Base-by-base conservation (phyloP, 2,113 vertebrate species). In the Engystomops pustulosus region DNA sequence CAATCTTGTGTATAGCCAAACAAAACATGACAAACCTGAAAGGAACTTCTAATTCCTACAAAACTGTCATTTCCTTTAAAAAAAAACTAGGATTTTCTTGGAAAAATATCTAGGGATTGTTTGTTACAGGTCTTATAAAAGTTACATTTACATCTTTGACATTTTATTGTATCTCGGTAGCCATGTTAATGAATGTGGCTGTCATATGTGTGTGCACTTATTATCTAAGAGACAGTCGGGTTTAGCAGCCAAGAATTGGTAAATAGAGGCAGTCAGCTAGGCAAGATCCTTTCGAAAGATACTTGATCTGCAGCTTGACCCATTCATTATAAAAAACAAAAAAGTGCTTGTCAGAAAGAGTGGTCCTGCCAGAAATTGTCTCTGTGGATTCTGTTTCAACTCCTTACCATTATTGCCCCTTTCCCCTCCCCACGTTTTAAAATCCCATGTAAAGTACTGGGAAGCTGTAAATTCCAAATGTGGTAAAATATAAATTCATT, bases 281-380 rank as follows among this genome's bases (percentile, higher is more conserved):
- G 45, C 18, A 69, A 32, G 41, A 69, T 32, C 45, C 20, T 4
- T n/a, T 6, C 27, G 51, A 20, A 51, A 69, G 45, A 80, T 51
- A 47, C 30, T 53, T 80, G 30, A 80, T 47, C 62, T 47, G 51
- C 23, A 68, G 62, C 27, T 65, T 80, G 79, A 47, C 78, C 78
- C 47, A 25, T 47, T 68, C 32, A 80, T 34, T 49, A 23, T 45
- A 17, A 81, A 25, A 47, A 47, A 47, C 44, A 32, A 14, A 81
- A 53, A n/a, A 70, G 65, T 70, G 5, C 20, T 25, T 69, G 20
- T 36, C 20, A 67, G 62, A 69, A 68, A 80, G 41, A 23, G 41
- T 67, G 30, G 23, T 49, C 18, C 60, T 49, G 79, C 60, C 44
- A 80, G 17, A 80, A 80, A 51, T 3, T 17, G 38, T 27, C 25